Percentiles rank a stretch among this genome's conserved stretches.
These are phyloP conservation scores for Spisula subtruncata DNA, from an alignment of 2,888 invertebrate genomes.

Conservation along the genomic window DNA sequence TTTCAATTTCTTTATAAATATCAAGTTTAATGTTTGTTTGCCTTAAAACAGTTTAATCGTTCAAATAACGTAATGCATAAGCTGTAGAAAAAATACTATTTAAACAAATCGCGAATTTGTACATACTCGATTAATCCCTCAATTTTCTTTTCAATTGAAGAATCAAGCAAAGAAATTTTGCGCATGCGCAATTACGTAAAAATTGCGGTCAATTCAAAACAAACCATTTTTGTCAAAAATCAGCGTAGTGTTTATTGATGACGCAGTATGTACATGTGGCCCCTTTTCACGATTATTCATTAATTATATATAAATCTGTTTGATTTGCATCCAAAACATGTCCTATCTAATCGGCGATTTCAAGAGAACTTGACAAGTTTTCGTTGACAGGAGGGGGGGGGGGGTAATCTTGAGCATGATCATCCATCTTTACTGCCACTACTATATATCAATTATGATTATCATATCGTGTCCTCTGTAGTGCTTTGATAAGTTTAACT, in stretches of 20 bases:
- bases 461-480: background rate
- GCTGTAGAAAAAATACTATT: too few species aligned
- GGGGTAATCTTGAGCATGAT: background rate
- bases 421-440: too few species aligned
- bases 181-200: background rate
- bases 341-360: background rate
- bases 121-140: background rate
- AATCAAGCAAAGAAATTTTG: background rate
- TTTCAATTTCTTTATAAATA: too few species aligned
- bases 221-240: background rate
- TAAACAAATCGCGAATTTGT: too few species aligned
- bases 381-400: background rate
- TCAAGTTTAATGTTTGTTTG: too few species aligned
- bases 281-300: background rate
- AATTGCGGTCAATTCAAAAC: slow-evolving; percentile 12
- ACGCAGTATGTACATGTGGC: background rate
- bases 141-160: background rate
- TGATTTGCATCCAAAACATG: background rate
- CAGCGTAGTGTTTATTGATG: background rate
- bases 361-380: background rate
- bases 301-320: background rate
- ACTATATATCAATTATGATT: too few species aligned
- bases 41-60: too few species aligned
- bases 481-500: too few species aligned
- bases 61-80: too few species aligned